These are phyloP conservation scores for Pseudopodoces humilis DNA, from an alignment of 2,113 vertebrate species.

Conservation along the genomic window DNA sequence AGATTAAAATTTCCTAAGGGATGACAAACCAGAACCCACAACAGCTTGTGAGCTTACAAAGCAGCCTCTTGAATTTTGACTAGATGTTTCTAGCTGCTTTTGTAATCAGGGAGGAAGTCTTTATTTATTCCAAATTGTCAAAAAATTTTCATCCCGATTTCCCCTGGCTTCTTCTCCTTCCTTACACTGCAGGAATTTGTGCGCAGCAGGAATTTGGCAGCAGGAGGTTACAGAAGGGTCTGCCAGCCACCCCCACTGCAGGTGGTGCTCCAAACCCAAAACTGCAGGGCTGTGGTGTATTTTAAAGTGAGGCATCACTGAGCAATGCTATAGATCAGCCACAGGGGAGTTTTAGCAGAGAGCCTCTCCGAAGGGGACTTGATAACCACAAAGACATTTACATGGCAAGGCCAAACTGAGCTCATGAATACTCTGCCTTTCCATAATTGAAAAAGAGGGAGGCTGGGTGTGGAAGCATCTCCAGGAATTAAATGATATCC, in stretches of 20 bases:
- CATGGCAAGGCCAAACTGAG: not conserved
- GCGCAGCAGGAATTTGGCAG: constrained; percentile 19
- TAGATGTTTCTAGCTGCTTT: not conserved
- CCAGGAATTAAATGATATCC: constrained; percentile 33
- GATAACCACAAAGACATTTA: not conserved
- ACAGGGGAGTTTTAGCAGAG: not conserved
- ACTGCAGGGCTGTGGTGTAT: not conserved
- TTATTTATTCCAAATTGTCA: constrained; percentile 10
- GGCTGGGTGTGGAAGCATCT: not conserved
- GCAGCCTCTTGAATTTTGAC: not conserved
- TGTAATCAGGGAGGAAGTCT: not conserved
- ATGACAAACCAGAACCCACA: not conserved
- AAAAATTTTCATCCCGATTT: not conserved
- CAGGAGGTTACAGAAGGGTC: not conserved
- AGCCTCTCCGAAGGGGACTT: not conserved
- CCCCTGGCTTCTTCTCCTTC: not conserved
- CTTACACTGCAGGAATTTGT: not conserved
- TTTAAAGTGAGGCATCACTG: constrained; percentile 23
- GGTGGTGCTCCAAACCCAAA: constrained; percentile 29
- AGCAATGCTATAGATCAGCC: constrained; percentile 21
- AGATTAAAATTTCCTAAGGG: not conserved
- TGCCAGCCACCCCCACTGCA: constrained; percentile 36
- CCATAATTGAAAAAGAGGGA: constrained; percentile 1
- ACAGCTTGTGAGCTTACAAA: not conserved
- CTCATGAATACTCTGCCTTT: not conserved